Conservation (phyloP, 2,888 invertebrate genomes). For the Drosophila putrida region DNA sequence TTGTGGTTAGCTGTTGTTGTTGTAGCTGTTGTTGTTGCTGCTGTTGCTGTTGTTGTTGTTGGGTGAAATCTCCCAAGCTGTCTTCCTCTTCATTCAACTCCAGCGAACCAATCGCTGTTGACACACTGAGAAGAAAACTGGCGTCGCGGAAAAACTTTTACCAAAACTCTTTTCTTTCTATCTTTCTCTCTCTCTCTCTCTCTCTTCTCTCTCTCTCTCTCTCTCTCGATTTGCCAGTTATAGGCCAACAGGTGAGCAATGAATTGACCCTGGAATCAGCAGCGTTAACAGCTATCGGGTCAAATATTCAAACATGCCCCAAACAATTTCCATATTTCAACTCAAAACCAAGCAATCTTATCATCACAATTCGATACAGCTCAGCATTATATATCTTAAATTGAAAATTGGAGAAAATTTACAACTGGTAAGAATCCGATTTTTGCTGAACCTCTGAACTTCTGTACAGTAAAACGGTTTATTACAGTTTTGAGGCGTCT, state of each 20-base stretch:
- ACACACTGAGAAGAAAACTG: constrained; percentile 25
- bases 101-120: constrained; percentile 20
- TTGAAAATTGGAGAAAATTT: too few relatives aligned
- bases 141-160: constrained; percentile 47
- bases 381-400: too few relatives aligned
- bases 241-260: constrained; percentile 35
- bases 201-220: background rate
- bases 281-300: background rate
- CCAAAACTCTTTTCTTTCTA: constrained; percentile 12
- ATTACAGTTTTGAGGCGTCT: too few relatives aligned
- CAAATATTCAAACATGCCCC: constrained; percentile 24
- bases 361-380: background rate
- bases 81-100: constrained; percentile 16
- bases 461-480: too few relatives aligned
- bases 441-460: too few relatives aligned
- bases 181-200: background rate
- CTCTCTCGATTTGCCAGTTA: constrained; percentile 12
- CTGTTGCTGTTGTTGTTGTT: constrained; percentile 26
- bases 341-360: background rate
- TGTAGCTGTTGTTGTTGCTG: constrained; percentile 33
- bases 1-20: constrained; percentile 34
- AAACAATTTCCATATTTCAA: constrained; percentile 29
- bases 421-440: too few relatives aligned
- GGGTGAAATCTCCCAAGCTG: constrained; percentile 61
- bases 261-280: constrained; percentile 32